Evolutionary conservation across 2,113 vertebrate genomes (phyloP).

Genomic region (Scomber japonicus): DNA sequence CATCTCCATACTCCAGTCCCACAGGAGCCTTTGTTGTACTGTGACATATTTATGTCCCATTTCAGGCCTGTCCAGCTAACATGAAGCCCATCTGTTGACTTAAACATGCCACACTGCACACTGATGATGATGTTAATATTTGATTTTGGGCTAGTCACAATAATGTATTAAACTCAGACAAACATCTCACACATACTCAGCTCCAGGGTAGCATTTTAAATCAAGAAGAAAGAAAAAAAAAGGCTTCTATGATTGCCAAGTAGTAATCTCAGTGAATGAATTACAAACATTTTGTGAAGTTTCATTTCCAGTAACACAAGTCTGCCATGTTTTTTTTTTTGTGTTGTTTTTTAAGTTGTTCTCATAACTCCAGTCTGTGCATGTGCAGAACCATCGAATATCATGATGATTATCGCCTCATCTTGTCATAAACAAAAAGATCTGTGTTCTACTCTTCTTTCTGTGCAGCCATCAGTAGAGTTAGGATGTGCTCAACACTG

Average conservation of each 20-base stretch:
- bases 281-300: conserved; percentile 9
- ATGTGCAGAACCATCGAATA: conserved; percentile 68
- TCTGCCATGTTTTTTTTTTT: conserved; percentile 40
- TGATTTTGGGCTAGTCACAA: conserved; percentile 6
- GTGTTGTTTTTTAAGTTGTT: conserved; percentile 34
- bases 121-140: conserved; percentile 29
- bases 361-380: conserved; percentile 71
- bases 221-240: not conserved
- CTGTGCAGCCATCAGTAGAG: conserved; percentile 66
- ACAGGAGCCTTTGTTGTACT: conserved; percentile 78
- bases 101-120: conserved; percentile 35
- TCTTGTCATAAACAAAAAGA: conserved; percentile 66
- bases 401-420: conserved; percentile 72
- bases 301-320: conserved; percentile 50
- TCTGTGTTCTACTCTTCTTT: conserved; percentile 56
- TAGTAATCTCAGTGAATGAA: not conserved
- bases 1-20: conserved; percentile 64
- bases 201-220: not conserved
- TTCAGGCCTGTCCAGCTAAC: conserved; percentile 54
- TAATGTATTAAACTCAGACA: not conserved
- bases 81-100: conserved; percentile 63
- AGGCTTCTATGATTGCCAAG: not conserved
- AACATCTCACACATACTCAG: not conserved
- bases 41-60: conserved; percentile 64
- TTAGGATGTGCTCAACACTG: conserved; percentile 43